phyloP scores from a whole-genome alignment of 1,140 invertebrate genomes.

The Asbolus verrucosus region DNA sequence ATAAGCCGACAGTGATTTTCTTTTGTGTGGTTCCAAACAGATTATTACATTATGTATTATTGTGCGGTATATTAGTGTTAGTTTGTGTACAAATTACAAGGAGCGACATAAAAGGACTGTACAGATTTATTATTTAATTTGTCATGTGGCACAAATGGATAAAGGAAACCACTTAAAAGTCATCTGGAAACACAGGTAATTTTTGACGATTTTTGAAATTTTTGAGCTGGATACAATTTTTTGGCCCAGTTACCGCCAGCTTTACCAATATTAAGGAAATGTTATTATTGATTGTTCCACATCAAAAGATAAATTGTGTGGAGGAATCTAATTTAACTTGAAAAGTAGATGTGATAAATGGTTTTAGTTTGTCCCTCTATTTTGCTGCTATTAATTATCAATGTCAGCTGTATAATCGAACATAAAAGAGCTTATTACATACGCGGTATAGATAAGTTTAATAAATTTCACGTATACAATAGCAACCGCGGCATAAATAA shows the following conservation, averaged over 20 bases:
- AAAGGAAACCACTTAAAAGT: conserved; percentile 16
- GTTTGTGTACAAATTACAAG: conserved; percentile 9
- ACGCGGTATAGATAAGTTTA: conserved; percentile 38
- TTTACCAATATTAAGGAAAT: background rate
- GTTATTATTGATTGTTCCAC: conserved; percentile 7
- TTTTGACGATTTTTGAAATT: conserved; percentile 13
- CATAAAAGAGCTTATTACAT: conserved; percentile 39
- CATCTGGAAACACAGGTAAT: conserved; percentile 21
- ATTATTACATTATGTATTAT: conserved; percentile 12
- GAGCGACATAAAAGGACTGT: conserved; percentile 1
- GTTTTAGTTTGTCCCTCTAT: conserved; percentile 34
- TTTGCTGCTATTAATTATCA: conserved; percentile 35
- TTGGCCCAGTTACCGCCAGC: conserved; percentile 26
- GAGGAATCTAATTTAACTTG: conserved; percentile 33
- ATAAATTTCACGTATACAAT: conserved; percentile 35
- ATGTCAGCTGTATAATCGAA: conserved; percentile 44
- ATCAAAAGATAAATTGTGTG: conserved; percentile 22
- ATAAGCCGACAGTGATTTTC: conserved; percentile 40
- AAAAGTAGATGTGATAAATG: conserved; percentile 36
- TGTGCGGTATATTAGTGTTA: conserved; percentile 13
- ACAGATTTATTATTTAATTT: conserved; percentile 32
- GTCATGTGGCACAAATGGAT: conserved; percentile 43
- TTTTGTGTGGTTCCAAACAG: conserved; percentile 19
- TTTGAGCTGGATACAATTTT: background rate
- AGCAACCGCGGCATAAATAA: conserved; percentile 23